Evolutionary conservation across 2,888 invertebrate species (phyloP).

Genomic region (Tenthredo notha): DNA sequence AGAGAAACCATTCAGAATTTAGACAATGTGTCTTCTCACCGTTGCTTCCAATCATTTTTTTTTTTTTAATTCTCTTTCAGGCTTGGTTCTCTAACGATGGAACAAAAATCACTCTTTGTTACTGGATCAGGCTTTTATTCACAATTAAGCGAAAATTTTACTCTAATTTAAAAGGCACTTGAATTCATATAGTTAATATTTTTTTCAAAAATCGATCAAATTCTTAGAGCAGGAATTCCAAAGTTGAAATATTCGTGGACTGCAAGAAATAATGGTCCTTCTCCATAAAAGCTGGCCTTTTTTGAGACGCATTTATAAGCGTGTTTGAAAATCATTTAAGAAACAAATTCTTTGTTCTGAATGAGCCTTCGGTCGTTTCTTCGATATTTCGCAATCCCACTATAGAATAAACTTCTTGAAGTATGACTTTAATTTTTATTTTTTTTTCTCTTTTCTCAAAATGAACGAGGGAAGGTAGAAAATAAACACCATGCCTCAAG

Average conservation of each 20-base stretch:
- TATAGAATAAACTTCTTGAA: neutral
- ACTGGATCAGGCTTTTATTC: neutral
- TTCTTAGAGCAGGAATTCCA: no score
- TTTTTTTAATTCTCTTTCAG: neutral
- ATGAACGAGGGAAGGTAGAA: neutral
- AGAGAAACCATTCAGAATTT: neutral
- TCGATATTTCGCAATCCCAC: neutral
- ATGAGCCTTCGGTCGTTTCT: neutral
- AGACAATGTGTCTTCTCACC: neutral
- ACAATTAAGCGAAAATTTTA: neutral
- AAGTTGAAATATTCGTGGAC: neutral
- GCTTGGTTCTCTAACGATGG: neutral
- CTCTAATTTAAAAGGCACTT: no score
- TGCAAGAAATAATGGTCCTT: neutral
- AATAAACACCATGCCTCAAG: neutral
- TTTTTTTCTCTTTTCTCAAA: neutral
- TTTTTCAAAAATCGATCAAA: neutral
- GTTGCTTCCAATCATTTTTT: neutral
- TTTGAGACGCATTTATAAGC: neutral
- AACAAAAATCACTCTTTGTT: neutral
- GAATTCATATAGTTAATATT: neutral
- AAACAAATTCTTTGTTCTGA: neutral
- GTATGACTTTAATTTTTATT: neutral
- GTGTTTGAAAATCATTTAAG: neutral
- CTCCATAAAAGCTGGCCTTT: neutral